These are phyloP conservation scores for Andrena minutula DNA, from an alignment of 2,888 invertebrate genomes.

Conservation along the genomic window DNA sequence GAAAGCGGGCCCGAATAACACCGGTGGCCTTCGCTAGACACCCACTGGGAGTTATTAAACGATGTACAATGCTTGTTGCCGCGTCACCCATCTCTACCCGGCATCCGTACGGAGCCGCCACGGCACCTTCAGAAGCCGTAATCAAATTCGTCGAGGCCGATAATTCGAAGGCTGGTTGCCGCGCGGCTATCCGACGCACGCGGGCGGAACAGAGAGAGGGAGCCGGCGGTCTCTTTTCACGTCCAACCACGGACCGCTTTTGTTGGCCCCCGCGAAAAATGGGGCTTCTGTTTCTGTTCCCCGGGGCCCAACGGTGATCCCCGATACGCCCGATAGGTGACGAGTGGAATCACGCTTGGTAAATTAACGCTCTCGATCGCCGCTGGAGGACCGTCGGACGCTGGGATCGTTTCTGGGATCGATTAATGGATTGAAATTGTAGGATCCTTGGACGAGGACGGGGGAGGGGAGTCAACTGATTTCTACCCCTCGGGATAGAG, in stretches of 20 bases:
- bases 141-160: slow-evolving; percentile 78
- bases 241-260: slow-evolving; percentile 33
- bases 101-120: slow-evolving; percentile 59
- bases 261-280: slow-evolving; percentile 47
- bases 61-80: slow-evolving; percentile 81
- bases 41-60: slow-evolving; percentile 82
- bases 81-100: slow-evolving; percentile 78
- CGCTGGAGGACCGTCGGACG: background rate
- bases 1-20: slow-evolving; percentile 75
- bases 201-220: slow-evolving; percentile 19
- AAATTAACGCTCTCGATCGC: slow-evolving; percentile 39
- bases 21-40: slow-evolving; percentile 78
- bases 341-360: slow-evolving; percentile 17
- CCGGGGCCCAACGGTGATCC: slow-evolving; percentile 12
- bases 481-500: no score
- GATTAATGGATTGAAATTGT: background rate
- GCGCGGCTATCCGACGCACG: slow-evolving; percentile 52
- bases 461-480: no score
- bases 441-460: background rate
- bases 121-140: slow-evolving; percentile 81
- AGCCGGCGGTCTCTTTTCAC: slow-evolving; percentile 35
- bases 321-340: slow-evolving; percentile 28
- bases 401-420: slow-evolving; percentile 13
- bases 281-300: slow-evolving; percentile 60
- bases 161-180: slow-evolving; percentile 63